A percentile compares a stretch with the other conserved stretches of the same genome.
Evolutionary conservation across 2,113 vertebrate genomes (phyloP).

Genomic region (Hypomesus transpacificus): DNA sequence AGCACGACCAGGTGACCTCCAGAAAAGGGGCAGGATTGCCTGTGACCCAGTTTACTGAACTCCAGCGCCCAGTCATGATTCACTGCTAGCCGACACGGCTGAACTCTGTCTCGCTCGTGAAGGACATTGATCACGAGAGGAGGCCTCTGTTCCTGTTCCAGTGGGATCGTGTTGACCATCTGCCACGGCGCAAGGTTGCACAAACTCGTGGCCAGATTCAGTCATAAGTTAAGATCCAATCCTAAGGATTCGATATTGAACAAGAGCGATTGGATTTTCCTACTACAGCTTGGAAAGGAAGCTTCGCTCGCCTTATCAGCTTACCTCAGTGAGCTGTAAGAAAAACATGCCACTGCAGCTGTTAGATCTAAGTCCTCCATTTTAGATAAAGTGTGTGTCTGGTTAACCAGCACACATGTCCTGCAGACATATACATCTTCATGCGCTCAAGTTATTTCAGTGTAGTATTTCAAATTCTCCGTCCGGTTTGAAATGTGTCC

Average conservation of each 20-base stretch:
- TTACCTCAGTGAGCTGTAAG: not conserved
- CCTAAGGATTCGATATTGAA: not conserved
- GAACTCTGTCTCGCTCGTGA: not conserved
- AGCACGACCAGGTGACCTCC: slow-evolving; percentile 23
- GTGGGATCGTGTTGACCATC: not conserved
- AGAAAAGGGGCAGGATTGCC: slow-evolving; percentile 1
- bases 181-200: not conserved
- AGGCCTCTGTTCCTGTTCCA: too few species aligned
- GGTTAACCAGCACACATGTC: too few species aligned
- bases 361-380: too few species aligned
- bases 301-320: not conserved
- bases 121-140: not conserved
- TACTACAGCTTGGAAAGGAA: not conserved
- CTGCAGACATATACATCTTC: not conserved
- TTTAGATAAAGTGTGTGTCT: too few species aligned
- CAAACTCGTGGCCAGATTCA: not conserved
- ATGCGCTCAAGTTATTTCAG: not conserved
- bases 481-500: not conserved
- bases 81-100: slow-evolving; percentile 5
- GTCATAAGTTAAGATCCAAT: not conserved
- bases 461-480: not conserved
- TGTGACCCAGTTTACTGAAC: not conserved
- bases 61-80: slow-evolving; percentile 18
- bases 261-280: not conserved
- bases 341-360: too few species aligned